Evolutionary conservation across 2,113 vertebrate genomes (phyloP), one percentile per base, ranked within the genome.

Genomic region (Cisticola juncidis): DNA sequence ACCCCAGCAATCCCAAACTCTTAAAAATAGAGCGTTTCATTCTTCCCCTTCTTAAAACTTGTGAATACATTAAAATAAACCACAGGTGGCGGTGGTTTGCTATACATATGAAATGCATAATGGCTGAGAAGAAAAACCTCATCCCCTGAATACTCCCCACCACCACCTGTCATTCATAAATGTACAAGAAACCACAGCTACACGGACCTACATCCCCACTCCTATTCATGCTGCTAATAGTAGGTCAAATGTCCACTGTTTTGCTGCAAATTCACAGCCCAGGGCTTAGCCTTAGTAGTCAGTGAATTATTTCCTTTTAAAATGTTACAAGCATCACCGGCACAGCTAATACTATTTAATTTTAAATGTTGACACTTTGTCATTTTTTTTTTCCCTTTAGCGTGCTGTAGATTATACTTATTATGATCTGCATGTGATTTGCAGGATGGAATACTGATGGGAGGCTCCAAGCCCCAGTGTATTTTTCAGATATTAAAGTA

Each of bases 21-120:
- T 58, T 70, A 51, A 87, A 96, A 97, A 89, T 33, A 95, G 42
- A 77, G 23, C 4, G 12, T 64, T 92, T 90, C 38, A 50, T 81
- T 81, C 66, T 77, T 92, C 48, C 53, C 28, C 65, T 61, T 91
- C 93, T 93, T 66, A 62, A 94, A 95, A 93, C 74, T 88, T 79
- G 86, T 77, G 93, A 86, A 92, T 95, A 83, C 65, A 86, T 91
- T 91, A 89, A 96, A 97, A 96, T 94, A 97, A 97, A 97, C 97
- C 94, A 96, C 96, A 97, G 96, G 96, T 97, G 97, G 94, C 91
- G 93, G 85, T 96, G 95, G 76, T 97, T 91, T 96, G 90, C 95
- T 94, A 83, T 69, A 82, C 81, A 95, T 90, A 92, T 68, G 96
- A 95, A 93, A 92, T 70, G 83, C 95, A 83, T 31, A 90, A 95